Evolutionary conservation across 2,888 invertebrate genomes (phyloP).

Genomic region (Zygogramma bicolorata): DNA sequence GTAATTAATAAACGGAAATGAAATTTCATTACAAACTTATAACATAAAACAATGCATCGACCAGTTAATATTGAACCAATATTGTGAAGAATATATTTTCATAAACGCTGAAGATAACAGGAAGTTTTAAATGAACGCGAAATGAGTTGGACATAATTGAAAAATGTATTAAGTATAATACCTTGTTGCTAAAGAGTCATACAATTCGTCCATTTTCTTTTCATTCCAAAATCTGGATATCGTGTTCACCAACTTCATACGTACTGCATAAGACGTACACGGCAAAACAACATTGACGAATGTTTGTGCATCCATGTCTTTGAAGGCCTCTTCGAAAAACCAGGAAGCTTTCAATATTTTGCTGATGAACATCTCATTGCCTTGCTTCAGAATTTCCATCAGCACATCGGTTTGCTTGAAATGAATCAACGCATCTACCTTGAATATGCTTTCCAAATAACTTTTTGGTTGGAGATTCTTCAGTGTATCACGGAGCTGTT

Average conservation of each 20-base stretch:
- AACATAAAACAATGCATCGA: too few species aligned
- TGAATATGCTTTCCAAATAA: conserved; percentile 48
- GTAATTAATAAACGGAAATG: too few species aligned
- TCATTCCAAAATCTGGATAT: conserved; percentile 35
- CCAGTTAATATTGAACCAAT: too few species aligned
- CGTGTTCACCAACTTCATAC: conserved; percentile 50
- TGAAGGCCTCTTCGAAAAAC: conserved; percentile 49
- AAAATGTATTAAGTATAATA: too few species aligned
- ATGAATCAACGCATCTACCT: conserved; percentile 48
- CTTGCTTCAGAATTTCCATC: conserved; percentile 42
- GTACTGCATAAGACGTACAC: conserved; percentile 43
- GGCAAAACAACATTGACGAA: conserved; percentile 47
- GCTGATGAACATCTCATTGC: conserved; percentile 46
- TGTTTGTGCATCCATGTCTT: conserved; percentile 30
- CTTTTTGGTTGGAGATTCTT: conserved; percentile 44
- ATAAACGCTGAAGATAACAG: too few species aligned
- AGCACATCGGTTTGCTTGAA: conserved; percentile 42
- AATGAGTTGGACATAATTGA: too few species aligned
- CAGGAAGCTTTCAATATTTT: conserved; percentile 49
- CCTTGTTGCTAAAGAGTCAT: conserved; percentile 47
- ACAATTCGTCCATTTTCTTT: conserved; percentile 44
- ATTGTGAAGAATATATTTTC: too few species aligned
- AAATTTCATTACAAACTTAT: too few species aligned
- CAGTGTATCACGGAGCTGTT: conserved; percentile 21
- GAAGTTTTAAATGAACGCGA: too few species aligned